Evolutionary conservation across 2,888 invertebrate genomes (phyloP).

Genomic region (Oscheius sp.): DNA sequence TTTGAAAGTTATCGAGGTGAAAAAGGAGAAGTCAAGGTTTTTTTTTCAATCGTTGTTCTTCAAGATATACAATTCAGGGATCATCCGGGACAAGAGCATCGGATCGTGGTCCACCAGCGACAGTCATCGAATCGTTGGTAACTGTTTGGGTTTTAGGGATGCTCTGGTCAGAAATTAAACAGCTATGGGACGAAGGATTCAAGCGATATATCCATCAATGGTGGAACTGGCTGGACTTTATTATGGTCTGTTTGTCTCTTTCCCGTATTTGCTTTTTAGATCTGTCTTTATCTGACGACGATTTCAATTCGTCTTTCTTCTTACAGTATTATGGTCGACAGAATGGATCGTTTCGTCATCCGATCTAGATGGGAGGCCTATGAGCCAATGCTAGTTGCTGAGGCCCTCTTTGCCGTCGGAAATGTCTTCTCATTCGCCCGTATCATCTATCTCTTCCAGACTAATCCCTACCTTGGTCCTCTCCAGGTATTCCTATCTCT

Average conservation of each 20-base stretch:
- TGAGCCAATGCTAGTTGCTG: constrained; percentile 75
- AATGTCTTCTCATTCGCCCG: constrained; percentile 76
- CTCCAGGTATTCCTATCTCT: constrained; percentile 72
- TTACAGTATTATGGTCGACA: background rate
- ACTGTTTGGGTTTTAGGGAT: constrained; percentile 75
- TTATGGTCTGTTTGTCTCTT: constrained; percentile 76
- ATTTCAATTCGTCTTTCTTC: constrained; percentile 72
- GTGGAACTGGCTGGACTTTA: constrained; percentile 77
- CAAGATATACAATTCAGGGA: constrained; percentile 31
- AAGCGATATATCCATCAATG: constrained; percentile 75
- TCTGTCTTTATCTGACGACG: constrained; percentile 75
- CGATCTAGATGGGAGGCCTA: constrained; percentile 73
- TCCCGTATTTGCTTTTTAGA: too few species aligned
- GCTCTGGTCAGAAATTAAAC: constrained; percentile 76
- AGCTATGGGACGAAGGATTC: constrained; percentile 76
- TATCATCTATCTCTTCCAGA: constrained; percentile 75
- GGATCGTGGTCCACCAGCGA: constrained; percentile 73
- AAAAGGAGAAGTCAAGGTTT: constrained; percentile 50
- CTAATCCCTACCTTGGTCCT: constrained; percentile 75
- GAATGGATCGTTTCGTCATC: constrained; percentile 29
- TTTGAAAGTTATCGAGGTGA: constrained; percentile 66
- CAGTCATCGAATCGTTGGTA: constrained; percentile 74
- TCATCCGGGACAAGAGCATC: constrained; percentile 63
- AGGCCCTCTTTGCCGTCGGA: constrained; percentile 75
- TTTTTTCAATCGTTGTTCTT: constrained; percentile 12